A percentile compares a stretch with the other conserved stretches of the same genome.
Conservation (phyloP, 2,888 invertebrate species). For the Orthosia cruda region DNA sequence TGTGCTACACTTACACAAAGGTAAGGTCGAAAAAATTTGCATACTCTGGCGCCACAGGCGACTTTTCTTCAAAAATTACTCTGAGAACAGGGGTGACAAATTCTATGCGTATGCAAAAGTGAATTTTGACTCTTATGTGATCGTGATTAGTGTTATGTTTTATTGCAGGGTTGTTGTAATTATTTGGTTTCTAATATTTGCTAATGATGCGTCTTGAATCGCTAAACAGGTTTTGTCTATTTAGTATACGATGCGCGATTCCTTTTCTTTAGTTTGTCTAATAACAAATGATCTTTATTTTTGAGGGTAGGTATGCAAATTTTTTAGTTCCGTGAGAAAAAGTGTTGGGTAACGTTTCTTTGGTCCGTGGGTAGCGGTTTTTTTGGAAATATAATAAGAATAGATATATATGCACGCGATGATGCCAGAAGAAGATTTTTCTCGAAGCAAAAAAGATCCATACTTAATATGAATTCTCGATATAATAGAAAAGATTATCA, state of each 20-base stretch:
- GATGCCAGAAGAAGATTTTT: not conserved
- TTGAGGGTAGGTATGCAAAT: constrained; percentile 79
- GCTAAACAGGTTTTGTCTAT: constrained; percentile 90
- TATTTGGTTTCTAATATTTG: constrained; percentile 62
- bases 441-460: not conserved
- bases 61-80: constrained; percentile 74
- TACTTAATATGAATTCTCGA: no score
- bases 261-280: constrained; percentile 73
- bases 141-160: constrained; percentile 58
- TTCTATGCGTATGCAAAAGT: constrained; percentile 32
- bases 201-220: constrained; percentile 88
- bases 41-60: constrained; percentile 83
- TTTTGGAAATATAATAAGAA: constrained; percentile 5
- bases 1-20: constrained; percentile 40
- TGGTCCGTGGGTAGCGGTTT: constrained; percentile 35
- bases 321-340: constrained; percentile 82
- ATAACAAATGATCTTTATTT: constrained; percentile 81
- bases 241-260: constrained; percentile 84
- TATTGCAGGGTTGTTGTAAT: not conserved
- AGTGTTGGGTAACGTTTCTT: constrained; percentile 59
- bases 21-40: constrained; percentile 81
- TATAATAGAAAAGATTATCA: no score
- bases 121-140: constrained; percentile 48
- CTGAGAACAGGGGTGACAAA: constrained; percentile 70
- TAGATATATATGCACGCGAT: not conserved